Conservation (phyloP, 2,888 invertebrate species). For the Pediacus dermestoides region DNA sequence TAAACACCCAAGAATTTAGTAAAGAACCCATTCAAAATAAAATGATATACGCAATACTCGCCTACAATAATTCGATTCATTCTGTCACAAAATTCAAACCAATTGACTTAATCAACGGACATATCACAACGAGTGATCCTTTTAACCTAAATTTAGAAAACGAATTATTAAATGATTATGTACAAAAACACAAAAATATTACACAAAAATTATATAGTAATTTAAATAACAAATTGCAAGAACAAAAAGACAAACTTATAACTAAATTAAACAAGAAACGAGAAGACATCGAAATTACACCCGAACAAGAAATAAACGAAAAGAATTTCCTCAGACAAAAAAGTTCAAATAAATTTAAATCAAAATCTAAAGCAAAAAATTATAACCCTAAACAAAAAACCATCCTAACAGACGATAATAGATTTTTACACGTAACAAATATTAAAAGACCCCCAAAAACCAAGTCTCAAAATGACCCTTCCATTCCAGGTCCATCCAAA, state of each 20-base stretch:
- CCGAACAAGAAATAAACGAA: too few relatives aligned
- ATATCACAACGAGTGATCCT: constrained; percentile 8
- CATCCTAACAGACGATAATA: too few relatives aligned
- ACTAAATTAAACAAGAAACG: neutral
- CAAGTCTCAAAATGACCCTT: too few relatives aligned
- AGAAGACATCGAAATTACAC: too few relatives aligned
- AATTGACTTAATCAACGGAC: constrained; percentile 9
- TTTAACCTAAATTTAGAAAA: constrained; percentile 7
- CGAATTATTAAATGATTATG: constrained; percentile 7
- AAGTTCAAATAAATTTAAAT: too few relatives aligned
- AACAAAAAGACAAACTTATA: neutral
- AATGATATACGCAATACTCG: constrained; percentile 12
- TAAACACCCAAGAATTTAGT: constrained; percentile 14
- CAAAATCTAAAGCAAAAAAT: too few relatives aligned
- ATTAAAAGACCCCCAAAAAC: too few relatives aligned
- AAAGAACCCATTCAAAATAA: constrained; percentile 8
- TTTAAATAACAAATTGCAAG: neutral
- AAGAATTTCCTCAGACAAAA: too few relatives aligned
- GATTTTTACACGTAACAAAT: too few relatives aligned
- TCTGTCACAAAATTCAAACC: constrained; percentile 9
- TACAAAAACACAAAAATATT: constrained; percentile 5
- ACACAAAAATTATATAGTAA: neutral
- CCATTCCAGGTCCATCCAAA: too few relatives aligned
- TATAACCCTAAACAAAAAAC: too few relatives aligned
- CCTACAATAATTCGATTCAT: constrained; percentile 11